Percentiles rank a stretch among this genome's conserved stretches.
Conservation (phyloP, 2,888 invertebrate species). For the Plebejus argus region DNA sequence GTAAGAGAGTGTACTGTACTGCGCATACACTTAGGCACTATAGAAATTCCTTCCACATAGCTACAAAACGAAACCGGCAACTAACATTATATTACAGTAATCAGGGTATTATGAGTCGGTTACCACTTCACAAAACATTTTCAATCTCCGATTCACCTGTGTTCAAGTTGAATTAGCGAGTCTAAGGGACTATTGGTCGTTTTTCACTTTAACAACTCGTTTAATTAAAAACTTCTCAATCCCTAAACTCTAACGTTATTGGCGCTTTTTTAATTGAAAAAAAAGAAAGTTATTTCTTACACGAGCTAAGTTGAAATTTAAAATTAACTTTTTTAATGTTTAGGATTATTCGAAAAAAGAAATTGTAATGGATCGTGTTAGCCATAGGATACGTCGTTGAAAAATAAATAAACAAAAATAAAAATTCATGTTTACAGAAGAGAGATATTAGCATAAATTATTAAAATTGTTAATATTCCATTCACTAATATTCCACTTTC, state of each 20-base stretch:
- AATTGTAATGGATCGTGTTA: no score
- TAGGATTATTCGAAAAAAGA: neutral
- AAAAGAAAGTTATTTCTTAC: constrained; percentile 1
- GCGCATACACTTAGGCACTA: no score
- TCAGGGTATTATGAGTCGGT: neutral
- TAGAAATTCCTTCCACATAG: no score
- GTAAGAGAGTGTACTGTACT: no score
- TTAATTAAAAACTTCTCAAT: constrained; percentile 28
- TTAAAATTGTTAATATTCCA: no score
- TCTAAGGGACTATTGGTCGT: constrained; percentile 5
- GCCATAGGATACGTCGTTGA: no score
- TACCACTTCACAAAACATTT: neutral
- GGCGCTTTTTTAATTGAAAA: constrained; percentile 5
- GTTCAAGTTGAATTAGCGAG: constrained; percentile 12
- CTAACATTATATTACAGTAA: no score
- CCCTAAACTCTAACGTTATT: constrained; percentile 6
- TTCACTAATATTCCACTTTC: neutral
- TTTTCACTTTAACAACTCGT: constrained; percentile 17
- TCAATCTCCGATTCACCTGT: neutral
- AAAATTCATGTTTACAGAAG: no score
- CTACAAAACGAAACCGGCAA: no score
- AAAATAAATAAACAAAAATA: no score
- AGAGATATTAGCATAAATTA: no score
- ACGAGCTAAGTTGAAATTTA: neutral
- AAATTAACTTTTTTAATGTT: neutral